Percentiles rank a stretch among this genome's conserved stretches.
Conservation (phyloP, 2,888 invertebrate genomes). For the Machimus rusticus region DNA sequence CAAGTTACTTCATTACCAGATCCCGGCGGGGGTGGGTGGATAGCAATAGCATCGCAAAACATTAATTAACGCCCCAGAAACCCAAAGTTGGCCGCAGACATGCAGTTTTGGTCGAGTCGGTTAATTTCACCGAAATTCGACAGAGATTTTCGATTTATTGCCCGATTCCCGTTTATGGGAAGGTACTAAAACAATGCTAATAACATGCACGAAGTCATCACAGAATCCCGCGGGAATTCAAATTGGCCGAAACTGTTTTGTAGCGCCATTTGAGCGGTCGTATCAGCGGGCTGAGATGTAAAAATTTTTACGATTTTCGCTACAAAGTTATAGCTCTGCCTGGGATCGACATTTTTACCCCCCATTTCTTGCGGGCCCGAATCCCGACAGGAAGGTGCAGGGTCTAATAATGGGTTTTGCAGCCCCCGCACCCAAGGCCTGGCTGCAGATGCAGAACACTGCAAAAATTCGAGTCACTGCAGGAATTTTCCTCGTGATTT, state of each 20-base stretch:
- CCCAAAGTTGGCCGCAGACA: background rate
- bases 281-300: background rate
- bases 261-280: background rate
- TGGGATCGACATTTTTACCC: background rate
- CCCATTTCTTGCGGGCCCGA: background rate
- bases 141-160: background rate
- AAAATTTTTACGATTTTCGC: background rate
- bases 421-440: background rate
- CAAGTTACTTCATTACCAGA: background rate
- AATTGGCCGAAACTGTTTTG: background rate
- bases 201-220: background rate
- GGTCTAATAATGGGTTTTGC: background rate
- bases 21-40: background rate
- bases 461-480: background rate
- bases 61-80: background rate
- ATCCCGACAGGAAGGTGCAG: background rate
- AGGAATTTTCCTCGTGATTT: conserved; percentile 2
- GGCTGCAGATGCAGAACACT: background rate
- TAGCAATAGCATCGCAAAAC: background rate
- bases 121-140: background rate
- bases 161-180: background rate
- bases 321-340: background rate
- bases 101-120: background rate
- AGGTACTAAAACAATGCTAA: background rate
- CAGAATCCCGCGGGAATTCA: background rate